Conservation (phyloP, 2,888 invertebrate species). For the Arrhopalites spinosus region DNA sequence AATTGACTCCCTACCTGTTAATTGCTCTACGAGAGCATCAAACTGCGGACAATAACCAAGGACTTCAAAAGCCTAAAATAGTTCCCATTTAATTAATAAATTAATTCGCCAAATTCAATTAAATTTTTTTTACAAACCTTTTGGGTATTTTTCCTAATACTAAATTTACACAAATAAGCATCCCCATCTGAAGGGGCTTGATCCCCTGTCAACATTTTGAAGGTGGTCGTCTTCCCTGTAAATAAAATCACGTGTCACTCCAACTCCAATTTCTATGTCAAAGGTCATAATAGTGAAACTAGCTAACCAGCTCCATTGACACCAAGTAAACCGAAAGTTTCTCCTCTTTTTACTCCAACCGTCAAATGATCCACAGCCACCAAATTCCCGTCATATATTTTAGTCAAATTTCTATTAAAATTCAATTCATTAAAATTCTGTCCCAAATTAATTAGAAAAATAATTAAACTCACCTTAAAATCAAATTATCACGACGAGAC, state of each 20-base stretch:
- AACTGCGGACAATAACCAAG: slow-evolving; percentile 77
- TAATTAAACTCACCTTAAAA: slow-evolving; percentile 45
- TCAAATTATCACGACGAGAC: slow-evolving; percentile 53
- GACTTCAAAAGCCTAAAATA: not conserved
- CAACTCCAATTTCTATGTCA: not conserved
- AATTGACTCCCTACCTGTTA: slow-evolving; percentile 73
- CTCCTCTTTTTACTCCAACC: slow-evolving; percentile 70
- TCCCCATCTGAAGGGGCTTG: slow-evolving; percentile 72
- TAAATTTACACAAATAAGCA: slow-evolving; percentile 68
- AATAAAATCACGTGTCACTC: slow-evolving; percentile 57
- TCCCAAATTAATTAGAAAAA: not conserved
- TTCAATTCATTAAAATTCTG: too few species aligned
- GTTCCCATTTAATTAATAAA: too few species aligned
- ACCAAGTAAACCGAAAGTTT: slow-evolving; percentile 81
- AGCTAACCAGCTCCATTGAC: slow-evolving; percentile 64
- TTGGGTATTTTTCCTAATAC: slow-evolving; percentile 58
- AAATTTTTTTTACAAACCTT: slow-evolving; percentile 39
- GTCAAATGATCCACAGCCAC: slow-evolving; percentile 79
- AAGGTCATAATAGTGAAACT: too few species aligned
- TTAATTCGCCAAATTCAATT: too few species aligned
- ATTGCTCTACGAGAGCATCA: slow-evolving; percentile 71
- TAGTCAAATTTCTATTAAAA: slow-evolving; percentile 65
- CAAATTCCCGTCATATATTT: slow-evolving; percentile 74
- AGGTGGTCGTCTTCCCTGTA: slow-evolving; percentile 75
- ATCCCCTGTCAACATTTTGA: slow-evolving; percentile 88